Base-by-base conservation (phyloP, 2,797 vertebrate species). In the Alectoris magna region DNA sequence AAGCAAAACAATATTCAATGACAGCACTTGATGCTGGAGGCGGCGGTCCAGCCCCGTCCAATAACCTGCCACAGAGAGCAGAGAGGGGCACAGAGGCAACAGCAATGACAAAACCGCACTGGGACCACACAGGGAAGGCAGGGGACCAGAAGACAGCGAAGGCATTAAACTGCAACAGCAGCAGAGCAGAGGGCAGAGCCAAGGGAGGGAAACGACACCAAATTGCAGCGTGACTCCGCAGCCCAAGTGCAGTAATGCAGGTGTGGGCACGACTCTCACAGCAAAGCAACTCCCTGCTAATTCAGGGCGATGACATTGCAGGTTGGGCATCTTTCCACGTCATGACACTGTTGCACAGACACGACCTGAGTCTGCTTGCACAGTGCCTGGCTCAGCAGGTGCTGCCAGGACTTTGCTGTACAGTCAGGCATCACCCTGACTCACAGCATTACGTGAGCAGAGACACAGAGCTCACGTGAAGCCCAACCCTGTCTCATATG, bases 171-270 rank as follows among this genome's bases (percentile, higher is more conserved):
- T 34, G 4, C 56, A 19, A 3, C 3, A 14, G 74, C 74, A 41
- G 41, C 34, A 62, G 13, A n/a, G 4, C 53, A 4, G 11, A 6
- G 46, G 79, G 34, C 19, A 11, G 44, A 60, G 62, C 7, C 1
- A 6, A 9, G 70, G 72, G 46, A 56, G 51, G 58, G n/a, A 70
- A 69, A 41, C 11, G 1, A 2, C 1, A 36, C 63, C 26, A 22
- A 39, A 13, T 2, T 1, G 6, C 1, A 49, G 56, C 5, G 11
- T 6, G 56, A 64, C 38, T 27, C 13, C 66, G 4, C 27, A 7
- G 64, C 41, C 31, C 26, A 3, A 62, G 68, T 0, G 29, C 74
- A 36, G 62, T 3, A 46, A 11, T 0, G 14, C 39, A 26, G 69
- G 29, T 5, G 48, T 48, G 75, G 58, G 53, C 66, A 24, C 38